Base-by-base conservation (phyloP, 1,140 invertebrate genomes). In the Leptinotarsa texana region DNA sequence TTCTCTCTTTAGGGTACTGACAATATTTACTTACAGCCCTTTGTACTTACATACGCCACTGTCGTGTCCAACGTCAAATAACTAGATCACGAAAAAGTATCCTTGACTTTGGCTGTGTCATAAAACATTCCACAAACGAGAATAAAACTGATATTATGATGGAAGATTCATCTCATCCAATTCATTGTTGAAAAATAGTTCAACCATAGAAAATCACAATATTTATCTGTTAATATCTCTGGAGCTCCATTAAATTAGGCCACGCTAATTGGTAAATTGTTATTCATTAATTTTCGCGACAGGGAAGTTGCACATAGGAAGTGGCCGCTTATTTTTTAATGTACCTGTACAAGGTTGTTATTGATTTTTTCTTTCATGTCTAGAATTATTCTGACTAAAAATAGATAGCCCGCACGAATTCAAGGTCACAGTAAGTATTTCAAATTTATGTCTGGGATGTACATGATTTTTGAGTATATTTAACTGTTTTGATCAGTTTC, bases 321-420 rank as follows among this genome's bases (percentile, higher is more conserved):
- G 51, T 57, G 15, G 51, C 15, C 51, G 6, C 17, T n/a, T 57
- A 57, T 57, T 17, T 42, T 42, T 57, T 18, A 57, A 57, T 57
- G 15, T 57, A 57, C 51, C 51, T 57, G 51, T 57, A 18, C 51
- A 57, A 57, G 51, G 51, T 57, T 57, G 51, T 57, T 57, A 57
- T 57, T 57, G 33, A 42, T 42, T 42, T 42, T 42, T 42, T 42
- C 33, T 8, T 42, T 42, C 8, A 42, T 42, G 33, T 42, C 8
- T 11, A 42, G 11, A 42, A 42, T 42, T 42, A 42, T 42, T 42
- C 33, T 11, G 33, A 11, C 8, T 42, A 11, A 42, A 42, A 42
- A 42, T 42, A 42, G 33, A 42, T 42, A 8, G 2, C 11, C 33
- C 33, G 33, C 33, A 42, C 33, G 33, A 42, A 42, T 42, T 42